Base-by-base conservation (phyloP, 1,140 invertebrate species). In the Nasonia longicornis region DNA sequence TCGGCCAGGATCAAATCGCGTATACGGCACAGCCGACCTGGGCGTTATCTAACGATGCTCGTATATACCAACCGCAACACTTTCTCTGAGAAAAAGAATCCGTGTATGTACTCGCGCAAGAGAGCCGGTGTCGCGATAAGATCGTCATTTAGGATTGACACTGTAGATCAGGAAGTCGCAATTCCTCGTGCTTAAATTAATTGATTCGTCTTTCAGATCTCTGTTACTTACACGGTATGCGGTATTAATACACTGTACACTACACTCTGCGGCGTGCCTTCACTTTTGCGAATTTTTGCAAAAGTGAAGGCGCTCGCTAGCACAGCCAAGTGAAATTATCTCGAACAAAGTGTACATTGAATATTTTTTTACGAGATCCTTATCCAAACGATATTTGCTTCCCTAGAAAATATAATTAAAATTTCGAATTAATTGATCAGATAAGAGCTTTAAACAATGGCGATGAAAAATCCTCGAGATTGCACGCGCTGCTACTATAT, bases 341-440 rank as follows among this genome's bases (percentile, higher is more conserved):
- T 31, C 63, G 26, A 8, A 16, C 20, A 70, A 78, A 38, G 42
- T 35, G 31, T 11, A 71, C 52, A n/a, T 78, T 38, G 58, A 35
- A 16, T 26, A 71, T 35, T 20, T 16, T 48, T 70, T 71, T 58
- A 38, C 7, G 2, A n/a, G 35, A 29, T 45, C 42, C 1, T 0
- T 79, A 79, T 79, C 77, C 8, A 7, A 35, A 42, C 63, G 38
- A 14, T 63, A 52, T 76, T 70, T 76, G 63, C 42, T 76, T 76
- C 63, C 38, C 20, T 12, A 71, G 64, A 58, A 76, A 66, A 76
- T 58, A 26, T 76, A 71, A 81, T 76, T 75, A 70, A 81, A 81
- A 81, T 71, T 42, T 35, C 38, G 38, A 77, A 81, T 81, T 64
- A 77, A 81, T 81, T 77, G 67, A 81, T 81, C 73, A 72, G 80